These are phyloP conservation scores for Hippasteria phrygiana DNA, from an alignment of 53 echinoderm and acorn worm species.

Conservation along the genomic window DNA sequence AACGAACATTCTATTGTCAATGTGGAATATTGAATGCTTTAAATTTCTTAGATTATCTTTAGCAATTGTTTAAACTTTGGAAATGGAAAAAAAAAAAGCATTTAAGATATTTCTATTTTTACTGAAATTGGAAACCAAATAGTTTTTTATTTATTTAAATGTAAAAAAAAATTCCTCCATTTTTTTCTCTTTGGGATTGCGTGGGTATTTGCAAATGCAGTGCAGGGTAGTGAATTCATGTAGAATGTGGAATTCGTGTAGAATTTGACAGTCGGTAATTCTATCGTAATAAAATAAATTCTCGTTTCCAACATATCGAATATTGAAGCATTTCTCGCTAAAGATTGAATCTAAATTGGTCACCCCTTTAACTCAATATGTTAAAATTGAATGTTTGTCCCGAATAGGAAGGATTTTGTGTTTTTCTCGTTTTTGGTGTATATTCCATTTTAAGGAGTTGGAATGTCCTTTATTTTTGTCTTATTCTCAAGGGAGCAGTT, in stretches of 20 bases:
- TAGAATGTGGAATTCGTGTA: no score
- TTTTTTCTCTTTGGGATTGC: neutral
- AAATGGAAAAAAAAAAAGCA: neutral
- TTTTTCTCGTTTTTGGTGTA: neutral
- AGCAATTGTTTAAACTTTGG: neutral
- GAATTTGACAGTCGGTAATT: no score
- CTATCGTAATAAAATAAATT: no score
- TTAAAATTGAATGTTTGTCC: neutral
- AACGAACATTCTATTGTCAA: neutral
- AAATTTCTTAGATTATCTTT: neutral
- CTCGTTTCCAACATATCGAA: neutral
- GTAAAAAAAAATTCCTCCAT: neutral
- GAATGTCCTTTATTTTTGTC: constrained; percentile 33
- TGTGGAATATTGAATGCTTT: neutral
- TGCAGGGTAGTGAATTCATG: no score
- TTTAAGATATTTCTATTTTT: no score
- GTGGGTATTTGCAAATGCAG: neutral
- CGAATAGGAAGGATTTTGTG: neutral
- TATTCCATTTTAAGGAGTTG: neutral
- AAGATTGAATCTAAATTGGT: neutral
- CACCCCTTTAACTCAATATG: neutral
- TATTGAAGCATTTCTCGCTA: neutral
- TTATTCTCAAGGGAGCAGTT: constrained; percentile 55
- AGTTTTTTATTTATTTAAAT: neutral
- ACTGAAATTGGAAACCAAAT: neutral